A percentile compares a stretch with the other conserved stretches of the same genome.
Conservation (phyloP, 2,888 invertebrate genomes). For the Lordiphosa andalusiaca region DNA sequence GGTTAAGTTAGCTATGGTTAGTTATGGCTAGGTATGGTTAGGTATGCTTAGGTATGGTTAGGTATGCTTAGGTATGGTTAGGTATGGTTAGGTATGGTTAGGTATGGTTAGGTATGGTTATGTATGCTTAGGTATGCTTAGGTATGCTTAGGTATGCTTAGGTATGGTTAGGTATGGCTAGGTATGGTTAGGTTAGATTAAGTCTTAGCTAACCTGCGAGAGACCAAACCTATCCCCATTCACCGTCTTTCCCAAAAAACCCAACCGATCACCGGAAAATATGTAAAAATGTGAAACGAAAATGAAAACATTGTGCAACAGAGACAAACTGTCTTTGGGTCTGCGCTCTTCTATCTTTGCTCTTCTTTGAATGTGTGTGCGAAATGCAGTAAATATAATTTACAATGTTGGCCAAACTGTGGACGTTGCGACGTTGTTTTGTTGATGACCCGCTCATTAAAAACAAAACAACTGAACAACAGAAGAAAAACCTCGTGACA, state of each 20-base stretch:
- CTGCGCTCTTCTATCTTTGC: conserved; percentile 6
- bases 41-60: too few species aligned
- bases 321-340: conserved; percentile 26
- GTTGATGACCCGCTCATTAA: conserved; percentile 67
- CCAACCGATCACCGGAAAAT: conserved; percentile 9
- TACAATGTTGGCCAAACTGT: conserved; percentile 61
- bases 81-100: too few species aligned
- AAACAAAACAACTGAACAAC: conserved; percentile 26
- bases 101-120: too few species aligned
- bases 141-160: too few species aligned
- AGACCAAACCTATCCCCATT: neutral
- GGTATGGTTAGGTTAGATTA: neutral
- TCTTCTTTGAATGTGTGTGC: conserved; percentile 28
- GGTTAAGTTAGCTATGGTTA: too few species aligned
- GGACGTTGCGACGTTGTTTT: conserved; percentile 18
- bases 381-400: conserved; percentile 65
- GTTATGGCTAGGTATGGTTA: too few species aligned
- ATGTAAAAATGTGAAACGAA: conserved; percentile 37
- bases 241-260: neutral
- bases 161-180: too few species aligned
- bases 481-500: conserved; percentile 47
- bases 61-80: too few species aligned
- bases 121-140: too few species aligned
- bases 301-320: conserved; percentile 53
- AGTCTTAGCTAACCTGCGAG: too few species aligned